Percentiles rank a stretch among this genome's conserved stretches.
Evolutionary conservation across 92 coral and sea anemone genomes (phyloP).

Genomic region (Porites rus): DNA sequence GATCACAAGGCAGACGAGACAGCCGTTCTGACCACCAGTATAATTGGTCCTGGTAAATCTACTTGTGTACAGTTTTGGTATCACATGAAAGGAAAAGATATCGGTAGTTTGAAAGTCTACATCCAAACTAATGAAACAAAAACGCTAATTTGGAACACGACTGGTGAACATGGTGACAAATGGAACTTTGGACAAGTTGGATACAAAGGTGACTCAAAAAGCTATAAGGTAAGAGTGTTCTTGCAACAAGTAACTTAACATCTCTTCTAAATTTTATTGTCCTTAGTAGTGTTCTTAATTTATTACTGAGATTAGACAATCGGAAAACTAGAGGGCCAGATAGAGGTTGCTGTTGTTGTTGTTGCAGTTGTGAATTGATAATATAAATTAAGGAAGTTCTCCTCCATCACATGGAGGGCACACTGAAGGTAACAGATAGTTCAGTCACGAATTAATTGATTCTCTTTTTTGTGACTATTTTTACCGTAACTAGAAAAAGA

Average conservation of each 20-base stretch:
- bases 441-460: no score
- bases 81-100: constrained; percentile 81
- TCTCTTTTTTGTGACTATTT: no score
- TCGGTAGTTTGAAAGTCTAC: constrained; percentile 61
- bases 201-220: constrained; percentile 11
- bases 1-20: constrained; percentile 50
- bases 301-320: no score
- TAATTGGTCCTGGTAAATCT: constrained; percentile 32
- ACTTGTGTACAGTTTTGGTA: constrained; percentile 86
- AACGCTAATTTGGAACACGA: constrained; percentile 60
- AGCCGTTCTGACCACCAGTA: constrained; percentile 59
- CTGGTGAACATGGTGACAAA: constrained; percentile 62
- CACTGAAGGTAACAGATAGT: no score
- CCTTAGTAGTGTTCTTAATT: background rate
- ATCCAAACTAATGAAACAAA: constrained; percentile 53
- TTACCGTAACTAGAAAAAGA: no score
- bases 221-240: constrained; percentile 3
- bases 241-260: no score
- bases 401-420: no score
- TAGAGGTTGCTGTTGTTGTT: no score
- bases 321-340: no score
- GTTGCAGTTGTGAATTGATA: background rate
- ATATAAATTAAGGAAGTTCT: no score
- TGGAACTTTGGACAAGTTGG: constrained; percentile 86
- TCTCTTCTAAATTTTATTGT: background rate